A percentile compares a stretch with the other conserved stretches of the same genome.
Conservation (phyloP, 2,797 vertebrate species). For the Labeo calbasu region DNA sequence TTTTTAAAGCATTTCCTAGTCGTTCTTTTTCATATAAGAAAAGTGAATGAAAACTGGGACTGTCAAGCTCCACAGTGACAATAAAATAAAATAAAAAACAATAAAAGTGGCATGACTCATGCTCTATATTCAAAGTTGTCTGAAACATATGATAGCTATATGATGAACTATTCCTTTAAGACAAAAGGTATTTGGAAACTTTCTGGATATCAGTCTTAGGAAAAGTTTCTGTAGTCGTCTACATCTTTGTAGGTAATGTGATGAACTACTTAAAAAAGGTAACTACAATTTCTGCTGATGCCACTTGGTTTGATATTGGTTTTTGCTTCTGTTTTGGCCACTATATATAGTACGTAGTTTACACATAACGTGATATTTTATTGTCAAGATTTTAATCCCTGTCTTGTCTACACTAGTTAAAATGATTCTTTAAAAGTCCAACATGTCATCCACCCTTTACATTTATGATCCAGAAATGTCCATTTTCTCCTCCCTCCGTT, state of each 20-base stretch:
- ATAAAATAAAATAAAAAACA: neutral
- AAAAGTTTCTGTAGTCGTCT: neutral
- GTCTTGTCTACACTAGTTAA: neutral
- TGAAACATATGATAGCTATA: neutral
- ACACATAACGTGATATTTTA: neutral
- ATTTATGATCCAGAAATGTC: neutral
- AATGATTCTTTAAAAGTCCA: neutral
- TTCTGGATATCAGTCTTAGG: neutral
- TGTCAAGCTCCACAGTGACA: constrained; percentile 17
- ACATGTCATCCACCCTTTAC: neutral
- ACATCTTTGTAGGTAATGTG: neutral
- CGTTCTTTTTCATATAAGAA: neutral
- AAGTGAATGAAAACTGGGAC: neutral
- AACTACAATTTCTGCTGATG: too few relatives aligned
- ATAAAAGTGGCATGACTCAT: constrained; percentile 28
- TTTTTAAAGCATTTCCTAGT: constrained; percentile 8
- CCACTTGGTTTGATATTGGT: neutral
- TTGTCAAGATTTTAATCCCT: neutral
- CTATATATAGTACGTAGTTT: neutral
- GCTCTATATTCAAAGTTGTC: constrained; percentile 15
- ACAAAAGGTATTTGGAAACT: neutral
- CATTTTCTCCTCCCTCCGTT: neutral
- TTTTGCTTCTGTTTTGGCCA: neutral
- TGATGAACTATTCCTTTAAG: neutral
- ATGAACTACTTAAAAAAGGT: neutral